Percentiles rank a stretch among this genome's conserved stretches.
Evolutionary conservation across 2,797 vertebrate species (phyloP).

Genomic region (Hydrolagus colliei): DNA sequence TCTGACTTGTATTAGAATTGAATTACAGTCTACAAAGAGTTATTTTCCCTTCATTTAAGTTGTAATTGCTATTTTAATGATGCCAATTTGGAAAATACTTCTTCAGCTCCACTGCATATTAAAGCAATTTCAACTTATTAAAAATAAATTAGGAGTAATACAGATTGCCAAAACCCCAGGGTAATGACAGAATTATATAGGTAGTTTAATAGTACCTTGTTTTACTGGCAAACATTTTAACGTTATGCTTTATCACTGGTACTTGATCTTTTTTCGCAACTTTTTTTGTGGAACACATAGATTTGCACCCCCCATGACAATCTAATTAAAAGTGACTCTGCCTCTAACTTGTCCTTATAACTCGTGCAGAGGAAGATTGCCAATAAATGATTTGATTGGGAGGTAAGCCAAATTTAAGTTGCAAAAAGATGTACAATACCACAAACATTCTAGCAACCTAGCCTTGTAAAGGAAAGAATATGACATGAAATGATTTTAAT

Average conservation of each 20-base stretch:
- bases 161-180: conserved; percentile 29
- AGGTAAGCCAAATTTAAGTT: conserved; percentile 37
- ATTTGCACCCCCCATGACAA: conserved; percentile 29
- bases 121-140: conserved; percentile 32
- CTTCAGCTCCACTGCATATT: conserved; percentile 28
- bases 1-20: conserved; percentile 32
- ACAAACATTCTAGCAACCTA: conserved; percentile 23
- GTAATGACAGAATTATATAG: conserved; percentile 21
- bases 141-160: conserved; percentile 28
- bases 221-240: conserved; percentile 19
- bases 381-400: conserved; percentile 38
- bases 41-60: conserved; percentile 30
- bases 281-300: conserved; percentile 2
- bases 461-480: conserved; percentile 31
- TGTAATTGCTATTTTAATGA: conserved; percentile 32
- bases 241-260: conserved; percentile 10
- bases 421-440: conserved; percentile 35
- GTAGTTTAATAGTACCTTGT: conserved; percentile 19
- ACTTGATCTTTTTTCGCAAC: not conserved
- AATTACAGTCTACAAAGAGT: conserved; percentile 29
- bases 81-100: conserved; percentile 32
- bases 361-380: conserved; percentile 42
- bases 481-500: conserved; percentile 25
- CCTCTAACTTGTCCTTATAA: conserved; percentile 42
- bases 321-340: conserved; percentile 34